Evolutionary conservation across 2,888 invertebrate genomes (phyloP).

Genomic region (Tachina lurida): DNA sequence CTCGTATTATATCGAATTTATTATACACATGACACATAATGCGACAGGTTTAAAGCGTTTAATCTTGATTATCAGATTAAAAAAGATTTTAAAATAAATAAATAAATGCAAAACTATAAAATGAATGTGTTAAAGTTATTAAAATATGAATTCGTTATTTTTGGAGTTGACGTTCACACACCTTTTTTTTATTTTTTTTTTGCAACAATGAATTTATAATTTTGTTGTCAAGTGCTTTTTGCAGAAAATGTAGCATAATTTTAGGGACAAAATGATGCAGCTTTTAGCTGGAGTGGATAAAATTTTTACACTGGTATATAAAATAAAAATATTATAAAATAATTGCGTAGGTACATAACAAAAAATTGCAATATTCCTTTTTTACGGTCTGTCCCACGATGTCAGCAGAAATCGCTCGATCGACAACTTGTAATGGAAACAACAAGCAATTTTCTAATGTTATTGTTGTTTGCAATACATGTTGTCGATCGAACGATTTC

Average conservation of each 20-base stretch:
- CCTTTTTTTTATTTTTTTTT: conserved; percentile 27
- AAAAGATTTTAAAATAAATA: not conserved
- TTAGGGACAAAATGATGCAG: conserved; percentile 2
- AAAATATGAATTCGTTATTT: conserved; percentile 15
- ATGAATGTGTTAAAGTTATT: conserved; percentile 8
- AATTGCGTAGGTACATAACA: too few relatives aligned
- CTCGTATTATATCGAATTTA: conserved; percentile 21
- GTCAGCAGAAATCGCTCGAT: too few relatives aligned
- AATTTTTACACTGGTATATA: too few relatives aligned
- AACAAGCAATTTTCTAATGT: too few relatives aligned
- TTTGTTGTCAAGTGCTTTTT: not conserved
- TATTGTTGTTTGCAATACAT: too few relatives aligned
- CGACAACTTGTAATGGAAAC: too few relatives aligned
- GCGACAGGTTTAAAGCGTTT: conserved; percentile 36
- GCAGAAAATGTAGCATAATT: conserved; percentile 7
- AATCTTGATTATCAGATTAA: conserved; percentile 41
- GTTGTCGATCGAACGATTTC: too few relatives aligned
- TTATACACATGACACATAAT: conserved; percentile 28
- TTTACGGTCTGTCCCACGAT: too few relatives aligned
- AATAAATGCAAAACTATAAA: not conserved
- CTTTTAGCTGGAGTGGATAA: too few relatives aligned
- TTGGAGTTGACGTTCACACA: not conserved
- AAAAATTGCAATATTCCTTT: too few relatives aligned
- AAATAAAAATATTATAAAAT: too few relatives aligned
- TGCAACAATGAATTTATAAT: conserved; percentile 28